A percentile compares a stretch with the other conserved stretches of the same genome.
Conservation (phyloP, 2,888 invertebrate genomes). For the Pristionchus entomophagus region DNA sequence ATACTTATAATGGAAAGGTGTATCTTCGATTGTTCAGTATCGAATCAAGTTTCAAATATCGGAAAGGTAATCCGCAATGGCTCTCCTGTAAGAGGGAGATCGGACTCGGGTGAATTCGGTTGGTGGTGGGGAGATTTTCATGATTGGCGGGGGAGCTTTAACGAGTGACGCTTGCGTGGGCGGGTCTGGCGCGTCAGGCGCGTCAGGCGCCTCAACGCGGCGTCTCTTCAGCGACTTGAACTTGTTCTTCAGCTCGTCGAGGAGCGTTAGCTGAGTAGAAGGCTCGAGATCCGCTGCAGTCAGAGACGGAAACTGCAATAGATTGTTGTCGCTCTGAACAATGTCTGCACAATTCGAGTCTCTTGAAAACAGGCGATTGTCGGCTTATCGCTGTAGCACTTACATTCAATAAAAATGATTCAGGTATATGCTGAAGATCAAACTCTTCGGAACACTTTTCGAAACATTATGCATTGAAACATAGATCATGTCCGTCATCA, state of each 20-base stretch:
- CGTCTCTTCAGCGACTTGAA: not conserved
- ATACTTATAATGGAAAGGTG: not conserved
- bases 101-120: not conserved
- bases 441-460: too few species aligned
- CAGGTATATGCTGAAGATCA: too few species aligned
- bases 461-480: too few species aligned
- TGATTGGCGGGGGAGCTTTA: not conserved
- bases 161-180: not conserved
- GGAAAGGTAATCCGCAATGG: constrained; percentile 18
- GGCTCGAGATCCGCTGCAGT: not conserved
- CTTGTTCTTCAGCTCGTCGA: constrained; percentile 25
- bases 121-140: not conserved
- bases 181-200: not conserved
- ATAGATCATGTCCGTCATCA: too few species aligned
- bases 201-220: not conserved
- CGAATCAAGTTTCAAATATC: constrained; percentile 22
- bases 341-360: too few species aligned
- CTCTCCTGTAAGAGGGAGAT: constrained; percentile 1
- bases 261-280: not conserved
- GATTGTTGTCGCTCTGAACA: too few species aligned
- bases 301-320: not conserved
- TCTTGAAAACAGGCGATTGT: too few species aligned
- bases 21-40: too few species aligned
- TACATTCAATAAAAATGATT: too few species aligned
- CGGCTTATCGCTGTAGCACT: too few species aligned